phyloP scores from a whole-genome alignment of 2,888 invertebrate species.

The Molanna angustata region DNA sequence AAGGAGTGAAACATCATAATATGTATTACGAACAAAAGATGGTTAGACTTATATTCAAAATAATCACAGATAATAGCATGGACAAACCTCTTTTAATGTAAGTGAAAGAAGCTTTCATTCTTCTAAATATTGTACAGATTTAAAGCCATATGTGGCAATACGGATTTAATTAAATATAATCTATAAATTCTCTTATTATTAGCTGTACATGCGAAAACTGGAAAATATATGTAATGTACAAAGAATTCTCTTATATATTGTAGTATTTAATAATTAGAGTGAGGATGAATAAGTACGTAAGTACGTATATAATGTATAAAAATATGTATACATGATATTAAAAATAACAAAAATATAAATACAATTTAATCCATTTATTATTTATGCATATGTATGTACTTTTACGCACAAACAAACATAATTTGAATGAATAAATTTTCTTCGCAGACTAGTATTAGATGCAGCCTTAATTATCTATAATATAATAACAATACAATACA shows the following conservation, averaged over 20 bases:
- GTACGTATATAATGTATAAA: background rate
- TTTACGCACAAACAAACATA: background rate
- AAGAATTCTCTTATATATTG: background rate
- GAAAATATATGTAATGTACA: background rate
- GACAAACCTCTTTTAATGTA: slow-evolving; percentile 6
- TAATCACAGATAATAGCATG: slow-evolving; percentile 13
- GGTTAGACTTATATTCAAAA: slow-evolving; percentile 5
- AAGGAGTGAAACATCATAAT: slow-evolving; percentile 3
- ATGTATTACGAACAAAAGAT: slow-evolving; percentile 7
- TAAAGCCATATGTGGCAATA: slow-evolving; percentile 11
- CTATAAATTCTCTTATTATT: no score
- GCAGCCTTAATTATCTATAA: slow-evolving; percentile 23
- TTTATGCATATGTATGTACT: slow-evolving; percentile 10
- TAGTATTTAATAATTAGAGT: background rate
- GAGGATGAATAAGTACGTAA: slow-evolving; percentile 1
- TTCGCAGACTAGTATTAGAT: slow-evolving; percentile 28
- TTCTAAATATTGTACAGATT: background rate
- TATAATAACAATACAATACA: no score
- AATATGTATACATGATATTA: no score
- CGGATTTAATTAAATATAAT: no score
- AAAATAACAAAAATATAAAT: background rate
- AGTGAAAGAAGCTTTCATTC: background rate
- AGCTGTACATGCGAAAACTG: background rate
- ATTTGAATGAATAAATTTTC: slow-evolving; percentile 8
- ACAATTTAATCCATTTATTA: slow-evolving; percentile 5